Evolutionary conservation across 2,113 vertebrate species (phyloP), one percentile per base, ranked within the genome.

Genomic region (Baryphthengus martii): DNA sequence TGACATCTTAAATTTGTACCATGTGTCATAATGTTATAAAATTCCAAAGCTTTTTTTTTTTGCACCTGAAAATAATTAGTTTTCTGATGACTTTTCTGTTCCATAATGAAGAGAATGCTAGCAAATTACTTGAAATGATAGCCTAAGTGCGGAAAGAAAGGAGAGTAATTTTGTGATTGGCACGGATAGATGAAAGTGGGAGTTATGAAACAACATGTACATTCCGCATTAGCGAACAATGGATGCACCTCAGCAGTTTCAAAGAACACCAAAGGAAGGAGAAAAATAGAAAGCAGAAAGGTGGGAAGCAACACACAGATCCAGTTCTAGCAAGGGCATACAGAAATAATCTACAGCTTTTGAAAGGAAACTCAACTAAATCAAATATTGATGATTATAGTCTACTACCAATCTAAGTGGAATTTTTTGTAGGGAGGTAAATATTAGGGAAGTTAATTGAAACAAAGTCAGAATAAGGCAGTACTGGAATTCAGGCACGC

Each of bases 81-180:
- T 88, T 67, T 86, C 50, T 71, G 25, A 45, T 58, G 0, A 65
- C 45, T 84, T 71, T 95, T 56, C 52, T 56, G 17, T 61, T 83
- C 31, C 7, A 50, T 67, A 74, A 84, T 44, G 35, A 84, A 88
- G 77, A 66, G 7, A 62, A 66, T 39, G 21, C 4, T 67, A 61
- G 39, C 74, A 42, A 95, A 89, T 90, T 78, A 74, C n/a, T 67
- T 84, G 26, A 89, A 92, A 78, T 78, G 85, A 89, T 40, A 95
- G 29, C 20, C 8, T 44, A 62, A 67, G 18, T 21, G n/a, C 65
- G 19, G 62, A 85, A 70, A 62, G 19, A 86, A 93, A 84, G 4
- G 6, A 72, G 33, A 62, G 11, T 28, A 76, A 53, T 82, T 88
- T 68, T 68, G 44, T 49, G 9, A 5, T 35, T 91, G 61, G 42